A percentile compares a stretch with the other conserved stretches of the same genome.
Evolutionary conservation across 2,113 vertebrate species (phyloP).

Genomic region (Corynorhinus townsendii): DNA sequence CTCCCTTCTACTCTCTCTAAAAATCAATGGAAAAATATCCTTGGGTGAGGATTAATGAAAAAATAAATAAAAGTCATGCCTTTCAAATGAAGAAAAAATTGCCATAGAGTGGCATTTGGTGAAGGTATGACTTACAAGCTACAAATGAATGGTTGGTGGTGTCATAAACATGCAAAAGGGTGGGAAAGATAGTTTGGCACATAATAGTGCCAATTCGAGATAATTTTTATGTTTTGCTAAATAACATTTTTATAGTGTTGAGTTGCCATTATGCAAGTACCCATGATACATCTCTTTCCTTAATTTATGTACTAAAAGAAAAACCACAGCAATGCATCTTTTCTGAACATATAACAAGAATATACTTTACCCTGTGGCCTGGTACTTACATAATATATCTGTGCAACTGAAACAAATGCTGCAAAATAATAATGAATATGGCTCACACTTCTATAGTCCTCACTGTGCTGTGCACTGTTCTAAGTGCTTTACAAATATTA

Average conservation of each 20-base stretch:
- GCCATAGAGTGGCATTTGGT: background rate
- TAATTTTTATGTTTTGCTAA: background rate
- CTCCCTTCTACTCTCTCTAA: no score
- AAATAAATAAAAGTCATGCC: background rate
- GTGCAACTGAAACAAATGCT: background rate
- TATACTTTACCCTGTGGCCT: background rate
- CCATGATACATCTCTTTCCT: background rate
- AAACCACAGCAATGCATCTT: background rate
- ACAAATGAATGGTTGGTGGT: background rate
- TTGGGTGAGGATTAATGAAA: no score
- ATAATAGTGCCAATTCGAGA: background rate
- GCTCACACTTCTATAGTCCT: background rate
- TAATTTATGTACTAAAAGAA: conserved; percentile 33
- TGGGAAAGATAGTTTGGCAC: background rate
- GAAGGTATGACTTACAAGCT: background rate
- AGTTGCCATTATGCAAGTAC: background rate
- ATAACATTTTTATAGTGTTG: background rate
- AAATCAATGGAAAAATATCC: no score
- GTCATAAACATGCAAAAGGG: background rate
- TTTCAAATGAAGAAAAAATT: background rate
- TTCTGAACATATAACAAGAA: background rate
- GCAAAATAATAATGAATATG: background rate
- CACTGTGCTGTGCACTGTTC: background rate
- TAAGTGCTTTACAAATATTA: background rate
- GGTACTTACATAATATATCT: background rate